A percentile compares a stretch with the other conserved stretches of the same genome.
Conservation (phyloP, 2,113 vertebrate genomes). For the Sula dactylatra region DNA sequence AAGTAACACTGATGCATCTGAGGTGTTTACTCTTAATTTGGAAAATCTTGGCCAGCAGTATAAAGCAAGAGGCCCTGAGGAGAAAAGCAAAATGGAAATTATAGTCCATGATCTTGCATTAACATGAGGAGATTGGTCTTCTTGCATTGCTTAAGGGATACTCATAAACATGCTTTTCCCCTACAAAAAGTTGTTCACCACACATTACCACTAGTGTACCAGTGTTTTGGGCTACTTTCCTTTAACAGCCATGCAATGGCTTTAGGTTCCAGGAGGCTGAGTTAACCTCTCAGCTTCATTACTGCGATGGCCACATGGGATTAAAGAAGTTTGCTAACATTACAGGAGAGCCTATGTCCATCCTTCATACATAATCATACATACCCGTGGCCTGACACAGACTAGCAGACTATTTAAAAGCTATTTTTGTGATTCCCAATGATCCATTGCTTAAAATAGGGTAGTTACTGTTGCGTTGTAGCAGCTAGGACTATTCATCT, state of each 20-base stretch:
- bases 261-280: neutral
- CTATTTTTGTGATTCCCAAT: neutral
- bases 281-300: neutral
- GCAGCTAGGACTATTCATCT: neutral
- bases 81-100: neutral
- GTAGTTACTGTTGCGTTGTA: neutral
- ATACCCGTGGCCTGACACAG: neutral
- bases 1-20: neutral
- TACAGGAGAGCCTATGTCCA: neutral
- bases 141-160: neutral
- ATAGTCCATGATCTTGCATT: neutral
- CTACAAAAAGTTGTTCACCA: neutral
- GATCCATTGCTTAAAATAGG: neutral
- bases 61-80: slow-evolving; percentile 14
- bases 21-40: neutral
- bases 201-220: fast-evolving
- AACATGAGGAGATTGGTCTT: neutral
- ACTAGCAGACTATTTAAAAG: neutral
- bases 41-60: slow-evolving; percentile 6
- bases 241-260: neutral
- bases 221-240: neutral
- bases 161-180: neutral
- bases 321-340: neutral
- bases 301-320: neutral
- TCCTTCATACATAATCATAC: neutral